These are phyloP conservation scores for Myotis vivesi DNA, from an alignment of 2,797 vertebrate species.

Conservation along the genomic window DNA sequence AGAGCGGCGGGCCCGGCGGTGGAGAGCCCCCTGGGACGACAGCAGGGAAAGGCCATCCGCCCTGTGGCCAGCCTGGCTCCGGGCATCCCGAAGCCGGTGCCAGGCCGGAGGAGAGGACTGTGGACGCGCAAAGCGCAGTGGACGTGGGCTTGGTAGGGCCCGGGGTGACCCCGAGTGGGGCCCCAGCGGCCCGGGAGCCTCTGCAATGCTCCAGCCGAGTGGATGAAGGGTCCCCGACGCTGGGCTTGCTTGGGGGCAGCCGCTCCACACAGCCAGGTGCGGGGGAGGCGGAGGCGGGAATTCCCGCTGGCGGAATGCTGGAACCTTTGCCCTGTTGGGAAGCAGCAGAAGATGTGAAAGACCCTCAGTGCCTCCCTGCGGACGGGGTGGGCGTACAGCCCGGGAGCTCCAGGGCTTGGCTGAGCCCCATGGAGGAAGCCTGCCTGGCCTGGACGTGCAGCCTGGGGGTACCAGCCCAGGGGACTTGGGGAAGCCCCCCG, in stretches of 20 bases:
- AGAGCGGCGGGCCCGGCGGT: accelerated
- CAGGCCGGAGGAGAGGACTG: neutral
- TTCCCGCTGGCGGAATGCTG: neutral
- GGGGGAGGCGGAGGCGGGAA: neutral
- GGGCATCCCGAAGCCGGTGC: neutral
- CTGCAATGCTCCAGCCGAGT: neutral
- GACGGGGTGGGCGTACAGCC: neutral
- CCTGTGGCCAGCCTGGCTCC: neutral
- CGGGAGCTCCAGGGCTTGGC: constrained; percentile 2
- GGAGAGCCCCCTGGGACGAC: constrained; percentile 13
- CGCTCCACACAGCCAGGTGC: neutral
- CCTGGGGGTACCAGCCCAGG: constrained; percentile 13
- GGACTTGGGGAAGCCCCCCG: constrained; percentile 32
- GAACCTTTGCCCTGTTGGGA: constrained; percentile 40
- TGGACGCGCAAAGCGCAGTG: neutral
- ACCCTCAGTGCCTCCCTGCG: constrained; percentile 14
- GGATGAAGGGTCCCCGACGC: neutral
- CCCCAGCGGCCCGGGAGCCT: accelerated
- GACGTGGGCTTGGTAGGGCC: accelerated
- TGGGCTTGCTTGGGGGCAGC: constrained; percentile 41
- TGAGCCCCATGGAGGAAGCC: neutral
- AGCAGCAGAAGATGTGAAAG: neutral
- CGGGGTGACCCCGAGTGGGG: neutral
- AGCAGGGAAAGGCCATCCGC: neutral
- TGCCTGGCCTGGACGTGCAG: constrained; percentile 26